A percentile compares a stretch with the other conserved stretches of the same genome.
phyloP scores from a whole-genome alignment of 2,888 invertebrate species.

The Arge pagana region DNA sequence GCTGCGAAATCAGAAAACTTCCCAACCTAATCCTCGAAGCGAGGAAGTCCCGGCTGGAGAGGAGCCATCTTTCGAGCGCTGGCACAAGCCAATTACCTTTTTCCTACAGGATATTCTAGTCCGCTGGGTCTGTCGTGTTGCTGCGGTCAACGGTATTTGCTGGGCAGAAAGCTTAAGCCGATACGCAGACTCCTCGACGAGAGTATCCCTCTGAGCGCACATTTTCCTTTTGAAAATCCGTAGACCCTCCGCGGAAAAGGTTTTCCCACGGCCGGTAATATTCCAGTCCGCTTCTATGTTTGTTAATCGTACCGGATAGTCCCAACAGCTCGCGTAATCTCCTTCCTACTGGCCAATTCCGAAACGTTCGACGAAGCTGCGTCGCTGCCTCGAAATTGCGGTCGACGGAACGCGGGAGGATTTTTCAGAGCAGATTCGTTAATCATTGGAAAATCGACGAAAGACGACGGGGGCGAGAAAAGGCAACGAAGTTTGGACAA shows the following conservation, averaged over 20 bases:
- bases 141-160: slow-evolving; percentile 11
- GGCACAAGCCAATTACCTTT: slow-evolving; percentile 18
- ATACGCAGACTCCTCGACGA: slow-evolving; percentile 11
- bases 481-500: no score
- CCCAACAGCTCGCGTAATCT: slow-evolving; percentile 6
- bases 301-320: no score
- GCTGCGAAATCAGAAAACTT: slow-evolving; percentile 44
- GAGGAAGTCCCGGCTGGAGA: slow-evolving; percentile 10
- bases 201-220: neutral
- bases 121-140: slow-evolving; percentile 1
- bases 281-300: no score
- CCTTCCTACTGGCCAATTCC: no score
- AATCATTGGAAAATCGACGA: no score
- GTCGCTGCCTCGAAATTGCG: neutral
- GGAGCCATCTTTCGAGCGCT: slow-evolving; percentile 6
- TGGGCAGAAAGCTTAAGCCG: slow-evolving; percentile 6
- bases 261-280: neutral
- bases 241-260: neutral
- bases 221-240: neutral
- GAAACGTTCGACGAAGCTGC: no score
- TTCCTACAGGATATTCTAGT: neutral
- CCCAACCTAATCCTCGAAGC: slow-evolving; percentile 34
- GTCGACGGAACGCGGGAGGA: neutral
- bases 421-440: no score
- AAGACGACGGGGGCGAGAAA: no score